Percentiles rank a stretch among this genome's conserved stretches.
Conservation (phyloP, 2,888 invertebrate species). For the Monoplex corrugatus region DNA sequence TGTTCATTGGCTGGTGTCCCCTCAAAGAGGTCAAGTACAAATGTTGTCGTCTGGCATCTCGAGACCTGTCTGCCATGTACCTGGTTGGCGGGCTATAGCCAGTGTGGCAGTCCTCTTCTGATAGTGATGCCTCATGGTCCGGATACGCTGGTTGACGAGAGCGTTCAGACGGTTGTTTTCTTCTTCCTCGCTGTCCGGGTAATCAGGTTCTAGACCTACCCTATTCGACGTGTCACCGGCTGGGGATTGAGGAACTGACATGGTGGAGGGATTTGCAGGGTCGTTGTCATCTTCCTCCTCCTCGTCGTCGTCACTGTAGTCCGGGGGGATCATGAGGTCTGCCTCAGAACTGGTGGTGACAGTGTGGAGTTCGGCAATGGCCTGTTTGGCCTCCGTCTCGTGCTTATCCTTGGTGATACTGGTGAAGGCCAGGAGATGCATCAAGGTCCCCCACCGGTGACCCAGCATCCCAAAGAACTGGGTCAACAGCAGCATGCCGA, state of each 20-base stretch:
- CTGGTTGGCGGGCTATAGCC: not conserved
- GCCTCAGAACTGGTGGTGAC: slow-evolving; percentile 33
- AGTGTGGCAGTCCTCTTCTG: not conserved
- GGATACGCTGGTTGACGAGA: slow-evolving; percentile 32
- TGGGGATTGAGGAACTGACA: not conserved
- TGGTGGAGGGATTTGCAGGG: not conserved
- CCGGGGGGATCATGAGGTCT: not conserved
- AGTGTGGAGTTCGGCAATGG: slow-evolving; percentile 43
- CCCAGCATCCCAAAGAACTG: slow-evolving; percentile 99
- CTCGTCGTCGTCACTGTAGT: slow-evolving; percentile 39
- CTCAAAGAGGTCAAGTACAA: not conserved
- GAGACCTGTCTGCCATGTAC: not conserved
- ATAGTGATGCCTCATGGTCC: slow-evolving; percentile 39
- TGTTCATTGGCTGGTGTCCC: too few relatives aligned
- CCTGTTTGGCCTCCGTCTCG: slow-evolving; percentile 43
- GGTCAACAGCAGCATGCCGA: slow-evolving; percentile 95
- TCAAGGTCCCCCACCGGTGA: slow-evolving; percentile 98
- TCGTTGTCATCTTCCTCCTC: not conserved
- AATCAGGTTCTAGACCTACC: not conserved
- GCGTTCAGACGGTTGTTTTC: slow-evolving; percentile 32
- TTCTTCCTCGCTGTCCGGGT: not conserved
- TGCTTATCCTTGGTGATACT: slow-evolving; percentile 45
- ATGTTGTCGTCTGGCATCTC: not conserved
- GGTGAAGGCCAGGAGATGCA: slow-evolving; percentile 97
- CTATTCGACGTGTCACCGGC: not conserved